These are phyloP conservation scores for Asbolus verrucosus DNA, from an alignment of 1,140 invertebrate species.

Conservation along the genomic window DNA sequence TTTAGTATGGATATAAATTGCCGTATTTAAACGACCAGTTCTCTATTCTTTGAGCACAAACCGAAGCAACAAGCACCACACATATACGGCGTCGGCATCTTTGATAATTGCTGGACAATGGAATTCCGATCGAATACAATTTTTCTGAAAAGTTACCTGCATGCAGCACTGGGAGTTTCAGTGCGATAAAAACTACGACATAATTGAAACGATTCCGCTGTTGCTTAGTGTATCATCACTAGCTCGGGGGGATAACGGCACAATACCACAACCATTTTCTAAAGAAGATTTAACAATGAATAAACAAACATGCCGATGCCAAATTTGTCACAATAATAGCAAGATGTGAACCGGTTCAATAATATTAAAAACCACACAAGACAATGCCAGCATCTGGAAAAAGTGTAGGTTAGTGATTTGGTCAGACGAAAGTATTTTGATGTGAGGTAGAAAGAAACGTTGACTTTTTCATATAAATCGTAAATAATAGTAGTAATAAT, in stretches of 20 bases:
- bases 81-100: slow-evolving; percentile 31
- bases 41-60: slow-evolving; percentile 36
- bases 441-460: no score
- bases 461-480: no score
- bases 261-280: neutral
- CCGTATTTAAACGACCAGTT: slow-evolving; percentile 39
- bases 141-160: no score
- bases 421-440: neutral
- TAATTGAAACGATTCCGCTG: neutral
- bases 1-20: slow-evolving; percentile 39
- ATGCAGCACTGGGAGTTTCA: no score
- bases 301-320: neutral
- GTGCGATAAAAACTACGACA: no score
- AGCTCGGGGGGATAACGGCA: neutral
- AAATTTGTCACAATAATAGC: no score
- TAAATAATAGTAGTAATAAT: slow-evolving; percentile 18
- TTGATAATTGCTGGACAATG: slow-evolving; percentile 42
- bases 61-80: slow-evolving; percentile 31
- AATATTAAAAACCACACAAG: no score
- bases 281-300: no score
- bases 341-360: no score
- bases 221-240: neutral
- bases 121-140: slow-evolving; percentile 16
- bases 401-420: neutral
- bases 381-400: neutral